Conservation (phyloP, 2,888 invertebrate species). For the Nemapogon koenigi region DNA sequence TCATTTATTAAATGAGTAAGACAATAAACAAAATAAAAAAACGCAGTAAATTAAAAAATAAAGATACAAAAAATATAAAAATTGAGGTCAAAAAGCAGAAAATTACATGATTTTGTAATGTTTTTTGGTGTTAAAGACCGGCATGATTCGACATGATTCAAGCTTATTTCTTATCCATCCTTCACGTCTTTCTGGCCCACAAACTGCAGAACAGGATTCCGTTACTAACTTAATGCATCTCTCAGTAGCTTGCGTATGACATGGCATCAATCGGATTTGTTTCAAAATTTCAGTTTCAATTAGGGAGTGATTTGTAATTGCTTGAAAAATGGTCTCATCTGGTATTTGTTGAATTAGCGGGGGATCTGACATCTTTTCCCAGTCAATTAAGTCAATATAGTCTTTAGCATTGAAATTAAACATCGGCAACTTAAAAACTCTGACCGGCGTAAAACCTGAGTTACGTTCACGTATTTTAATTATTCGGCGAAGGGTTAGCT, state of each 20-base stretch:
- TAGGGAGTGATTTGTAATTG: neutral
- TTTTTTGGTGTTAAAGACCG: conserved; percentile 8
- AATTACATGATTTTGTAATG: conserved; percentile 5
- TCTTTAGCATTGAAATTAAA: conserved; percentile 10
- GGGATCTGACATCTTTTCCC: conserved; percentile 10
- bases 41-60: neutral
- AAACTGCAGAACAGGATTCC: conserved; percentile 7
- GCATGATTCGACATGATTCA: conserved; percentile 5
- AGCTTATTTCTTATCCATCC: conserved; percentile 6
- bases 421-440: conserved; percentile 7
- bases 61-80: neutral
- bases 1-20: neutral
- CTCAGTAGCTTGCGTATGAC: conserved; percentile 12
- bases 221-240: conserved; percentile 12
- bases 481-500: conserved; percentile 7
- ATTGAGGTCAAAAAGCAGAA: neutral
- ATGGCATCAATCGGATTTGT: conserved; percentile 9
- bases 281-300: conserved; percentile 3
- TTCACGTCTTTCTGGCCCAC: conserved; percentile 7
- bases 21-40: too few relatives aligned
- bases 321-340: neutral
- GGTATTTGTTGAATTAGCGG: conserved; percentile 8
- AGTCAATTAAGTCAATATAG: conserved; percentile 12
- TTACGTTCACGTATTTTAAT: conserved; percentile 3
- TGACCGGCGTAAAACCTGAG: neutral